Conservation (phyloP, 53 echinoderm and acorn worm species). For the Henricia sp. region DNA sequence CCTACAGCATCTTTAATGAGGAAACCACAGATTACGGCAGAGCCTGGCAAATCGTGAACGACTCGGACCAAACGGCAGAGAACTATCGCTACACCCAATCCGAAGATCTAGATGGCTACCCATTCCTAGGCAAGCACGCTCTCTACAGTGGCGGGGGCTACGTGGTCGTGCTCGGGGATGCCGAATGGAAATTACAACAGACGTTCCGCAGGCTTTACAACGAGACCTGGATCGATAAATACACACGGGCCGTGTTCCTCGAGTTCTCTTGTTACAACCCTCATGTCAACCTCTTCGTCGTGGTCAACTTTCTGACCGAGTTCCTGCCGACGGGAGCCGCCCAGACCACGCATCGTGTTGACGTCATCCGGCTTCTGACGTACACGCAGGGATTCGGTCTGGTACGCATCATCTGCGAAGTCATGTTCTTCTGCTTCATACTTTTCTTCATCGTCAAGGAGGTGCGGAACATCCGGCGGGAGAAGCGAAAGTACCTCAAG, state of each 20-base stretch:
- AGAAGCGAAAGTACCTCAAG: conserved; percentile 68
- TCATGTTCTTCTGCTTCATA: conserved; percentile 87
- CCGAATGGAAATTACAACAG: conserved; percentile 2
- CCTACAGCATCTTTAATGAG: conserved; percentile 62
- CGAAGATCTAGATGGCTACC: conserved; percentile 82
- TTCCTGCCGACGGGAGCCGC: conserved; percentile 86
- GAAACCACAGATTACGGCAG: conserved; percentile 70
- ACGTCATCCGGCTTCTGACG: conserved; percentile 81
- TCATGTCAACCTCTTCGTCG: conserved; percentile 89
- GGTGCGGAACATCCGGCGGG: conserved; percentile 71
- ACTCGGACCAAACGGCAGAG: conserved; percentile 15
- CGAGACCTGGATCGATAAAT: conserved; percentile 82
- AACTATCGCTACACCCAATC: conserved; percentile 74
- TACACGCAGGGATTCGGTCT: conserved; percentile 70
- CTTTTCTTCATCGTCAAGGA: conserved; percentile 87
- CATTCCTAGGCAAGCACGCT: conserved; percentile 82
- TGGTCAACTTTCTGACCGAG: conserved; percentile 78
- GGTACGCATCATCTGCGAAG: conserved; percentile 80
- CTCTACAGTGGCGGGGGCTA: conserved; percentile 91
- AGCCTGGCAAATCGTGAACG: conserved; percentile 69
- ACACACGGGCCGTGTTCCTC: conserved; percentile 87
- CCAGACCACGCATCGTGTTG: conserved; percentile 67
- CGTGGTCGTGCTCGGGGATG: conserved; percentile 28
- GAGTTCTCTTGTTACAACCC: conserved; percentile 89
- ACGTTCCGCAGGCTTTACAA: conserved; percentile 50